phyloP scores from a whole-genome alignment of 2,797 vertebrate genomes.

The Gymnopithys bicolor region DNA sequence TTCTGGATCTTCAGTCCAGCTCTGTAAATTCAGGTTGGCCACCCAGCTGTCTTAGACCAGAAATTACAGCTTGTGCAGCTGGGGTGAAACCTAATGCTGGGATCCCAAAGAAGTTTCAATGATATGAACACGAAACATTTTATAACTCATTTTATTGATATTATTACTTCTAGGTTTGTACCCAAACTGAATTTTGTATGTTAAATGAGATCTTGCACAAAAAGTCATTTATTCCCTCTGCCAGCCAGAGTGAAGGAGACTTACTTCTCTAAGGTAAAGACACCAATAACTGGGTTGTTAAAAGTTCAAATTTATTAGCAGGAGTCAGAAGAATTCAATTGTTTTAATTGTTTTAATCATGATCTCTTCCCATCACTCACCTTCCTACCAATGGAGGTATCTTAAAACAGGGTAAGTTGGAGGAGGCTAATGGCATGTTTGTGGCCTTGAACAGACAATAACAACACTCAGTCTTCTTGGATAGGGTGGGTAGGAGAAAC shows the following conservation, averaged over 20 bases:
- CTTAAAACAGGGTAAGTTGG: not conserved
- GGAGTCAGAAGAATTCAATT: not conserved
- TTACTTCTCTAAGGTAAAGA: not conserved
- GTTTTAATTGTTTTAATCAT: not conserved
- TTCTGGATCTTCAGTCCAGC: not conserved
- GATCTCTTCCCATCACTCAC: not conserved
- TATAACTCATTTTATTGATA: not conserved
- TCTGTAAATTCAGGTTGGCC: not conserved
- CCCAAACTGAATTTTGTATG: not conserved
- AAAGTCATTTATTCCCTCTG: not conserved
- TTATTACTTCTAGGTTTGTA: not conserved
- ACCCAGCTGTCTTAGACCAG: not conserved
- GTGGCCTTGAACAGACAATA: not conserved
- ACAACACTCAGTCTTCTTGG: not conserved
- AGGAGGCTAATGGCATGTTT: not conserved
- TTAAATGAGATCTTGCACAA: not conserved
- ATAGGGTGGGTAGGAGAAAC: accelerated
- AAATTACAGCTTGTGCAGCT: not conserved
- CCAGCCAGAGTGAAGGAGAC: not conserved
- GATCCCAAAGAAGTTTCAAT: not conserved
- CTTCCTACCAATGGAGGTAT: not conserved
- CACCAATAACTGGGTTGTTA: not conserved
- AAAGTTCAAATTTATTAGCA: not conserved
- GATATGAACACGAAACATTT: not conserved
- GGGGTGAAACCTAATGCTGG: not conserved